Conservation (phyloP, 1,140 invertebrate species). For the Drosophila nannoptera region DNA sequence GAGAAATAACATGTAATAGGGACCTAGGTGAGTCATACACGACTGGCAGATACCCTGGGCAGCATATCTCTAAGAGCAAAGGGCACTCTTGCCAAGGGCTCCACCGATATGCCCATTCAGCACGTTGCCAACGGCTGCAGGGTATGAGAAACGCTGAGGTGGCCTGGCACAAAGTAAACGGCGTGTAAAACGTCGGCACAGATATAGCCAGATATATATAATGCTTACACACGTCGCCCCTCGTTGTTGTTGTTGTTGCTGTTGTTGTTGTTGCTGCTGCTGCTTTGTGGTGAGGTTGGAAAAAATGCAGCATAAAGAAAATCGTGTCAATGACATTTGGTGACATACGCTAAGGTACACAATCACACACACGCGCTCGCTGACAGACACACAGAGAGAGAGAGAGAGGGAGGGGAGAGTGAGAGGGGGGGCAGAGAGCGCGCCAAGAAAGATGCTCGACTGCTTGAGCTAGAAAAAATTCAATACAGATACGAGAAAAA, state of each 20-base stretch:
- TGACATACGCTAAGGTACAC: slow-evolving; percentile 55
- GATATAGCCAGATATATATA: slow-evolving; percentile 48
- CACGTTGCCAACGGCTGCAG: background rate
- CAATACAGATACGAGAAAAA: slow-evolving; percentile 46
- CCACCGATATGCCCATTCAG: background rate
- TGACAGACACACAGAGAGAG: background rate
- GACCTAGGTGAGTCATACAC: no score
- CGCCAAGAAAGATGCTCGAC: slow-evolving; percentile 35
- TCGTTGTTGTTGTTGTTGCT: slow-evolving; percentile 18
- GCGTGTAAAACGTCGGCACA: slow-evolving; percentile 50
- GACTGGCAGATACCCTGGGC: background rate
- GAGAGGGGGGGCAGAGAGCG: no score
- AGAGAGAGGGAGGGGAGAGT: background rate
- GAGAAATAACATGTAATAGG: slow-evolving; percentile 7
- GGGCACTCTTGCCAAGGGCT: background rate
- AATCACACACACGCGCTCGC: slow-evolving; percentile 13
- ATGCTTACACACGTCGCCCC: slow-evolving; percentile 15
- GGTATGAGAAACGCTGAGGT: slow-evolving; percentile 67
- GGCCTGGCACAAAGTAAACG: slow-evolving; percentile 58
- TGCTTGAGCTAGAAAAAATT: slow-evolving; percentile 43
- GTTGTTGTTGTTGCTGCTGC: slow-evolving; percentile 21
- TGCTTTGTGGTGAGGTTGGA: slow-evolving; percentile 37
- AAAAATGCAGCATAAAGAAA: slow-evolving; percentile 71
- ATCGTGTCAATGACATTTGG: slow-evolving; percentile 76
- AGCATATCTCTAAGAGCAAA: background rate